A percentile compares a stretch with the other conserved stretches of the same genome.
These are phyloP conservation scores for Cyprinodon variegatus DNA, from an alignment of 2,113 vertebrate genomes.

Conservation along the genomic window DNA sequence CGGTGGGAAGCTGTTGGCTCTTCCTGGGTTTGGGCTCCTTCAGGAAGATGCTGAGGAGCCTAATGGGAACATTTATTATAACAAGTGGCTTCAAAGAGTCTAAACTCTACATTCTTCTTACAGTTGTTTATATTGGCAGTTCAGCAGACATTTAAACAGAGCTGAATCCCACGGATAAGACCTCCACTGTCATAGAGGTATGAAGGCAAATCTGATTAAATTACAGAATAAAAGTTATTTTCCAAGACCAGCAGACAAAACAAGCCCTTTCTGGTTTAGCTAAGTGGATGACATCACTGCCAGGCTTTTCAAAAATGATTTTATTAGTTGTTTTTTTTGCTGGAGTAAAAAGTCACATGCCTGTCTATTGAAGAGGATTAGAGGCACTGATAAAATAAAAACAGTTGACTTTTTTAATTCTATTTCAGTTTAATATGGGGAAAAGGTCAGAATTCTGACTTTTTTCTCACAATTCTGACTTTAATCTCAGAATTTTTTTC, in stretches of 20 bases:
- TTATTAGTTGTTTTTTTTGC: neutral
- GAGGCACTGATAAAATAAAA: no score
- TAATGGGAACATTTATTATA: neutral
- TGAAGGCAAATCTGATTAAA: neutral
- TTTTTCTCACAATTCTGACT: no score
- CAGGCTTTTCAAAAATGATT: neutral
- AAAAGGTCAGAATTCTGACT: no score
- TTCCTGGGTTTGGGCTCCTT: neutral
- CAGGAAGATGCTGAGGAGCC: neutral
- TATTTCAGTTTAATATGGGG: no score
- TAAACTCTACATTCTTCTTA: neutral
- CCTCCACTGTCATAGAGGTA: neutral
- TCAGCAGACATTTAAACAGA: slow-evolving; percentile 20
- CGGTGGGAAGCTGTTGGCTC: neutral
- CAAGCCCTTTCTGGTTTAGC: neutral
- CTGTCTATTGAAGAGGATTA: no score
- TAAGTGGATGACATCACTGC: neutral
- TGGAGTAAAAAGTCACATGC: neutral
- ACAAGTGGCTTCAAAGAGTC: neutral
- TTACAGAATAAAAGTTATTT: neutral
- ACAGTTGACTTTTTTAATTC: no score
- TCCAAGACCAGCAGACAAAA: no score
- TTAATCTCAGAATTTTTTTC: no score
- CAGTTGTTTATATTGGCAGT: neutral
- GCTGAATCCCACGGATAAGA: slow-evolving; percentile 3